phyloP scores from a whole-genome alignment of 2,888 invertebrate species.

The Teinopalpus imperialis region DNA sequence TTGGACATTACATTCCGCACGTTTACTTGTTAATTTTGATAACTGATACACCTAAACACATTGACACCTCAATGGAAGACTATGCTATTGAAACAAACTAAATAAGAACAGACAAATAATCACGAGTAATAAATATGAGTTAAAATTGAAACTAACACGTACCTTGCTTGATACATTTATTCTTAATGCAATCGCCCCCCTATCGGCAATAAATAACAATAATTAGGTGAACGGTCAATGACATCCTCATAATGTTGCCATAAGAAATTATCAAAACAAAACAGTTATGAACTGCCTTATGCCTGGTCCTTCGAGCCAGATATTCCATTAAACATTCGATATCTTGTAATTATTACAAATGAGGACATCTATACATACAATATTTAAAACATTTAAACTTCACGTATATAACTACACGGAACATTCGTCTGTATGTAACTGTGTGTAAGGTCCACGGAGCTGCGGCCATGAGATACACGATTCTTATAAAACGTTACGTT shows the following conservation, averaged over 20 bases:
- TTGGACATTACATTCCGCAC: no score
- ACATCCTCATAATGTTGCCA: neutral
- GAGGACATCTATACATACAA: neutral
- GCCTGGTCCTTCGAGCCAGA: constrained; percentile 3
- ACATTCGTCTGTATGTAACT: neutral
- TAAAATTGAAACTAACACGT: constrained; percentile 30
- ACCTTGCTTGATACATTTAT: constrained; percentile 36
- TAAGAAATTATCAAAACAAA: neutral
- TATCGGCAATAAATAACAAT: constrained; percentile 27
- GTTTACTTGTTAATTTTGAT: no score
- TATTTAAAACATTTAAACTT: neutral
- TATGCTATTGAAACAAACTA: constrained; percentile 34
- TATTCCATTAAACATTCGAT: neutral
- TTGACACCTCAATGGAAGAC: constrained; percentile 65
- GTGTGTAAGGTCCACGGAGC: neutral
- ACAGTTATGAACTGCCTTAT: neutral
- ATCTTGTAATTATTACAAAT: neutral
- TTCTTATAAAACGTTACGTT: neutral
- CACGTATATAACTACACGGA: constrained; percentile 17
- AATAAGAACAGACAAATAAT: constrained; percentile 19
- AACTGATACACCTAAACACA: no score
- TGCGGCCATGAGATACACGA: neutral
- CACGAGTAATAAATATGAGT: constrained; percentile 35
- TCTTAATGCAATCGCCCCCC: constrained; percentile 36
- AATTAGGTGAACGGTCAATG: neutral